Evolutionary conservation across 2,113 vertebrate species (phyloP), one percentile per base, ranked within the genome.

Genomic region (Lycocorax pyrrhopterus): DNA sequence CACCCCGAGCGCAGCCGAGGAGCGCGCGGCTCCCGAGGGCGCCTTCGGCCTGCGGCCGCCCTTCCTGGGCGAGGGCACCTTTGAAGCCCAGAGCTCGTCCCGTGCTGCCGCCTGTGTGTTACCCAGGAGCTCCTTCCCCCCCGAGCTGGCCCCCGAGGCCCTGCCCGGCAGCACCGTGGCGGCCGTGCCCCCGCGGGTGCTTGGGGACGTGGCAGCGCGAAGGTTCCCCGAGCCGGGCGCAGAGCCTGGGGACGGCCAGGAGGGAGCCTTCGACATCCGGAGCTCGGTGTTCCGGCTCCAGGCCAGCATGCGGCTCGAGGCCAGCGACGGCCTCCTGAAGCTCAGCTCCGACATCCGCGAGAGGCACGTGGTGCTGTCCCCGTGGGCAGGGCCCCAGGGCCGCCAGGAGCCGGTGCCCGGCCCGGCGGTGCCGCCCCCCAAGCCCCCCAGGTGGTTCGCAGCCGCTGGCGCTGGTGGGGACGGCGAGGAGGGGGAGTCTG

Each of bases 31-130:
- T 3, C 49, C 12, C 79, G 58, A 43, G 43, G 37, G 44, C 4
- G 0, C 9, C 1, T 77, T 63, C 2, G 2, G 59, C 67, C 59
- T 41, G 0, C 41, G 3, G 1, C 39, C 63, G 1, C 33, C 89
- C 78, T 68, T 83, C 51, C 66, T 75, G 20, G 2, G 26, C 2
- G 71, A 96, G 16, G 47, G 44, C 7, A 0, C 62, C 68, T 75
- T 79, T 0, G 75, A 94, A 4, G 63, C 23, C 0, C 43, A 35
- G 33, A 39, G 56, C 6, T 17, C 51, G 0, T 10, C 93, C 51
- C 33, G 0, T 0, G 3, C 53, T 0, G 7, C 83, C 0, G 0
- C 60, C 6, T 13, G 39, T 0, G 8, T 72, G 14, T 8, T 92
- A 9, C 78, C 92, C 89, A 41, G 53, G 27, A 87, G 89, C 84